These are phyloP conservation scores for Zonitis immaculata DNA, from an alignment of 2,888 invertebrate genomes.

Conservation along the genomic window DNA sequence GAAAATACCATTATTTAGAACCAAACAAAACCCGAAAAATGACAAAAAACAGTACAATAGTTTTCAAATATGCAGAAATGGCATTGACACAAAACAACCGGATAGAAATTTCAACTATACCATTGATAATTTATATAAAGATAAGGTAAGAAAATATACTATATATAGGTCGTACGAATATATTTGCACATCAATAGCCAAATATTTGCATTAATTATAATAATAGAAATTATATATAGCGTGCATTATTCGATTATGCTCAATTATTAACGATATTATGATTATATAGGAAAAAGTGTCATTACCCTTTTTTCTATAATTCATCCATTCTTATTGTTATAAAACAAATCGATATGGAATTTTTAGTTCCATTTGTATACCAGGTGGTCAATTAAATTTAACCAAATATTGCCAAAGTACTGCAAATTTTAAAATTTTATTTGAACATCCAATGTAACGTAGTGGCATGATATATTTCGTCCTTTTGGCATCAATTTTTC, in stretches of 20 bases:
- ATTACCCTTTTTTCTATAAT: background rate
- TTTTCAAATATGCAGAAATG: constrained; percentile 25
- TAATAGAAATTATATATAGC: constrained; percentile 1
- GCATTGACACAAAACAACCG: constrained; percentile 1
- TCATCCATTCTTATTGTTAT: background rate
- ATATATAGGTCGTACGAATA: constrained; percentile 16
- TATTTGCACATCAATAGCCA: constrained; percentile 6
- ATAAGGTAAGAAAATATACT: constrained; percentile 15
- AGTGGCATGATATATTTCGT: too few relatives aligned
- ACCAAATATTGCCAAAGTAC: too few relatives aligned
- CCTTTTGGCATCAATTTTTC: too few relatives aligned
- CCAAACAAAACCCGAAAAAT: constrained; percentile 6
- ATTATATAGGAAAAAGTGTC: background rate
- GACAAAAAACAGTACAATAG: constrained; percentile 22
- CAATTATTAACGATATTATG: background rate
- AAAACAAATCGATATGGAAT: too few relatives aligned
- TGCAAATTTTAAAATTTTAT: too few relatives aligned
- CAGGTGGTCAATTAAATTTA: too few relatives aligned
- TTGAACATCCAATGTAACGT: too few relatives aligned
- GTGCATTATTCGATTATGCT: constrained; percentile 2
- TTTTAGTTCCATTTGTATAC: too few relatives aligned
- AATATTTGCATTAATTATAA: constrained; percentile 13
- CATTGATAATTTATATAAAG: constrained; percentile 12
- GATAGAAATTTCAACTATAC: constrained; percentile 1
- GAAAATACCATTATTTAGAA: constrained; percentile 31